Evolutionary conservation across 2,113 vertebrate genomes (phyloP), one percentile per base, ranked within the genome.

Genomic region (Odocoileus virginianus): DNA sequence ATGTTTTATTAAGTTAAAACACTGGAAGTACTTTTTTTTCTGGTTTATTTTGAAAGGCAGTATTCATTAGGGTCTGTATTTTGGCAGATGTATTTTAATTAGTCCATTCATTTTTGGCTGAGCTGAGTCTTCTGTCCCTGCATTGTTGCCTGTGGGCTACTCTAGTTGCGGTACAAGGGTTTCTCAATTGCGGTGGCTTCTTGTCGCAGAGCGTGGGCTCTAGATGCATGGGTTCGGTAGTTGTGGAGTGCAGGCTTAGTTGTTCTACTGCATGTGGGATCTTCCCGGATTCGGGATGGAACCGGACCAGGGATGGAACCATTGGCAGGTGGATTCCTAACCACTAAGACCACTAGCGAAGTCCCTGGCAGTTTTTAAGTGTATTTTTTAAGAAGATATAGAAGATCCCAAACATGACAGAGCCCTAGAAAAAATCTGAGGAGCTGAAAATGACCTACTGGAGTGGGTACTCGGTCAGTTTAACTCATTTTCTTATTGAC

Each of bases 391-490:
- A 25, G 50, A 76, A 50, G n/a, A 10, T 67, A 25, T 43, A 30
- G 52, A 74, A 60, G n/a, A 67, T 84, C 30, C 67, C 36, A 79
- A 61, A n/a, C 13, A 2, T 21, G 50, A 58, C 67, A 58, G 23
- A 58, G 43, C 84, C 52, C 58, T 43, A 45, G 55, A 19, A 36
- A 50, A 30, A 33, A 12, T 21, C 40, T 71, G 25, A 57, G 58
- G 58, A 33, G 40, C 84, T 21, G 25, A 55, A 55, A 47, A 21
- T 83, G 47, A 55, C 30, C 52, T 36, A 13, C 13, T n/a, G 36
- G n/a, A 45, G 11, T 27, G 36, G 30, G 27, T 11, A 4, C 21
- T 8, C 1, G 21, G 17, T 25, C 17, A 4, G 0, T 19, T 33
- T 43, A 64, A 2, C 11, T 16, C 10, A 30, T 13, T 16, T 15